These are phyloP conservation scores for Artemisiospiza belli DNA, from an alignment of 2,113 vertebrate species.

Conservation along the genomic window DNA sequence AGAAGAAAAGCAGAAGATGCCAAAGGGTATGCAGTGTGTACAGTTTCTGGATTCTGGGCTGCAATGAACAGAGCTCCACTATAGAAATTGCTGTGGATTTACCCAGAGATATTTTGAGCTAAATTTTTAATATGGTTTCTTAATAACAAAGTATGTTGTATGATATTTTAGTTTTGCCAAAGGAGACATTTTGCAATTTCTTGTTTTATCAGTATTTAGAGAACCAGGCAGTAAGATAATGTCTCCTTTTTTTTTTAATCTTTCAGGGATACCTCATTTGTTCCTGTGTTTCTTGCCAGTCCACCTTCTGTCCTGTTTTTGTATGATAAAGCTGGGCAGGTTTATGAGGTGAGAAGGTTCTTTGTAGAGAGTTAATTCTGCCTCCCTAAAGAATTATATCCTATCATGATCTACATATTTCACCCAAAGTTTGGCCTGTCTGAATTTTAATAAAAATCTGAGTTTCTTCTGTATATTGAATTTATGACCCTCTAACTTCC, in stretches of 20 bases:
- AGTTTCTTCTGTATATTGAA: background rate
- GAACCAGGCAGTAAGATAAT: background rate
- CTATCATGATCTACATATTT: background rate
- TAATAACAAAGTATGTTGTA: background rate
- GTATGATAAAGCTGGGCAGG: conserved; percentile 82
- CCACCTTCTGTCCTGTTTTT: conserved; percentile 84
- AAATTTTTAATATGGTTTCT: background rate
- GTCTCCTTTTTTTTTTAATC: background rate
- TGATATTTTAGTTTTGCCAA: background rate
- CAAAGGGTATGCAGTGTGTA: conserved; percentile 70
- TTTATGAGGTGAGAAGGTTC: conserved; percentile 86
- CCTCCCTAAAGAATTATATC: background rate
- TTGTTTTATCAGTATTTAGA: background rate
- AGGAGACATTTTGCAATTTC: background rate
- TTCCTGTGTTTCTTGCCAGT: conserved; percentile 84
- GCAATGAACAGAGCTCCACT: background rate
- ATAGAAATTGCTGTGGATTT: background rate
- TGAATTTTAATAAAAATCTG: background rate
- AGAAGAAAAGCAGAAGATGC: background rate
- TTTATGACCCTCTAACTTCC: background rate
- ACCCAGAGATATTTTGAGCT: background rate
- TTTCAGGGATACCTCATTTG: conserved; percentile 54
- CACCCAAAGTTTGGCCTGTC: background rate
- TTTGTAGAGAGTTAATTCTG: background rate
- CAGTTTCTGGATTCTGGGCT: background rate